phyloP scores from a whole-genome alignment of 2,113 vertebrate genomes.

The Gymnarchus niloticus region DNA sequence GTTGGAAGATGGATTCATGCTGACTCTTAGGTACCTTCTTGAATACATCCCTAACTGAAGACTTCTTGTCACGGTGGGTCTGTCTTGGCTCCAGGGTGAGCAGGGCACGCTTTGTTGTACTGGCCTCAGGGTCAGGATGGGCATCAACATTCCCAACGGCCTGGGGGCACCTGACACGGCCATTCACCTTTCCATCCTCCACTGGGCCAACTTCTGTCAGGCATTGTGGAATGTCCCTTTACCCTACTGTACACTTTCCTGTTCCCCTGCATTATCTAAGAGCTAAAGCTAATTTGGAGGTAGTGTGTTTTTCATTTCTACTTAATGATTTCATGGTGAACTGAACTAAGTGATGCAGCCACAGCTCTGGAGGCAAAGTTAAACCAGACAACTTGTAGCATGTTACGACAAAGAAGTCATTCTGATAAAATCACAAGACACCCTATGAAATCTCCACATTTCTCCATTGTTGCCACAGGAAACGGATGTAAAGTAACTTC shows the following conservation, averaged over 20 bases:
- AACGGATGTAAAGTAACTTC: neutral
- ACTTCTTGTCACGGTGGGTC: slow-evolving; percentile 23
- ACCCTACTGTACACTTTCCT: neutral
- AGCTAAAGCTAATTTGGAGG: neutral
- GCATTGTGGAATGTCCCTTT: neutral
- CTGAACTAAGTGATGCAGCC: neutral
- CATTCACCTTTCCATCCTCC: slow-evolving; percentile 42
- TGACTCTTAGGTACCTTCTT: slow-evolving; percentile 41
- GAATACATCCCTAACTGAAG: slow-evolving; percentile 46
- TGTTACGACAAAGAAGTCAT: no score
- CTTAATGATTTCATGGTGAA: neutral
- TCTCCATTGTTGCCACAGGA: no score
- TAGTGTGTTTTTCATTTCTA: neutral
- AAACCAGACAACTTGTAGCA: no score
- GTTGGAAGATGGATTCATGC: neutral
- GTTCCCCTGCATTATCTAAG: neutral
- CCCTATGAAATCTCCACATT: no score
- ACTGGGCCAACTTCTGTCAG: neutral
- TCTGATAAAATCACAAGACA: no score
- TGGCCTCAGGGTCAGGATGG: neutral
- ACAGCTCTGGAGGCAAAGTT: neutral
- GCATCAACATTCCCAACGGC: slow-evolving; percentile 26
- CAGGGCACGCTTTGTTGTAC: neutral
- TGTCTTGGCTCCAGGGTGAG: neutral
- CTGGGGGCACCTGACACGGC: neutral